Evolutionary conservation across 1,140 invertebrate species (phyloP), one percentile per base, ranked within the genome.

Genomic region (Ceratina australensis): DNA sequence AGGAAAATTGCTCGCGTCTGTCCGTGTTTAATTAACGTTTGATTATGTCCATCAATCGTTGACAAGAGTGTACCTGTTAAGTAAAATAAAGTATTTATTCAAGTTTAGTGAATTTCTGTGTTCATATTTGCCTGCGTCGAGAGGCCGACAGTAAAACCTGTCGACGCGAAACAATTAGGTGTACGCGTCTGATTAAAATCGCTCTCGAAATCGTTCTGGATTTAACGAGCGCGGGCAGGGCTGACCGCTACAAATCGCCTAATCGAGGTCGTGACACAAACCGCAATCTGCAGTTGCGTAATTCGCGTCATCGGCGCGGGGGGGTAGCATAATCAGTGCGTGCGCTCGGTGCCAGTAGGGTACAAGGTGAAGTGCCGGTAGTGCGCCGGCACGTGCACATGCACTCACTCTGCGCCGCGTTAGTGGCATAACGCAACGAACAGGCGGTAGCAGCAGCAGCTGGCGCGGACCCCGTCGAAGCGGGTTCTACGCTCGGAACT

Each of bases 281-380:
- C 69, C 69, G 68, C 76, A 65, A 78, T 72, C 68, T 78, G 52
- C 76, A 78, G 69, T 78, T 78, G 76, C 76, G 76, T 78, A 78
- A 78, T 72, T 57, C 76, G 76, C 76, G 69, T 78, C 69, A 78
- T 72, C 69, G 76, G 69, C 76, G 72, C 57, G 76, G 13, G 60
- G 66, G 76, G 75, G 47, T 15, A 78, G 33, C 60, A 59, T 72
- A 72, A 78, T 78, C 76, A 50, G 76, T 72, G 69, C 76, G 76
- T 78, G 76, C 68, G 72, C 50, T 72, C 47, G 16, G 24, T 42
- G 28, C 42, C 74, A 67, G 67, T 22, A 28, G 75, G 49, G 52
- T 65, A 50, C 76, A 78, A 72, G 76, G 76, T 72, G 76, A 78
- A 50, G 69, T 16, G 33, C 28, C n/a, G 75, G 33, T 18, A 49